These are phyloP conservation scores for Lathronympha strigana DNA, from an alignment of 2,888 invertebrate species.

Conservation along the genomic window DNA sequence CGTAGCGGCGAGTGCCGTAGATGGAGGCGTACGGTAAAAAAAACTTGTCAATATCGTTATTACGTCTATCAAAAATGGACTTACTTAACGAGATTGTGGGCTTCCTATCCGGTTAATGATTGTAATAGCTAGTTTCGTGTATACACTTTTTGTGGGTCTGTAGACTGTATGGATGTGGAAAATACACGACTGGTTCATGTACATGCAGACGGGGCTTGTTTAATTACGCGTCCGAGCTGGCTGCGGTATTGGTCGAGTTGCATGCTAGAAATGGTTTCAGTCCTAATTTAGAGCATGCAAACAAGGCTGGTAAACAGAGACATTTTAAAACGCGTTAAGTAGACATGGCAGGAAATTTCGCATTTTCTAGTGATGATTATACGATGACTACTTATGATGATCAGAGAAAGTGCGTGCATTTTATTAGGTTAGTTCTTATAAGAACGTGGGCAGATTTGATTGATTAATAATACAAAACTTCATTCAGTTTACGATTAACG, in stretches of 20 bases:
- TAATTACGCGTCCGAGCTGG: constrained; percentile 17
- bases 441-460: constrained; percentile 16
- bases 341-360: neutral
- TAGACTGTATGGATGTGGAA: constrained; percentile 5
- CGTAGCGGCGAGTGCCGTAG: constrained; percentile 59
- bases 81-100: constrained; percentile 76
- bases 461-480: constrained; percentile 20
- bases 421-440: neutral
- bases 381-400: neutral
- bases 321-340: constrained; percentile 18
- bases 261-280: constrained; percentile 32
- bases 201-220: constrained; percentile 13
- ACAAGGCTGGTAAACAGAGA: constrained; percentile 20
- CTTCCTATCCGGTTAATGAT: constrained; percentile 68
- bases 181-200: constrained; percentile 21
- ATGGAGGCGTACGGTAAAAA: constrained; percentile 71
- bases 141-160: constrained; percentile 54
- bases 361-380: neutral
- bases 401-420: no score
- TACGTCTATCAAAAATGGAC: constrained; percentile 61
- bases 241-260: constrained; percentile 25
- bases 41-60: constrained; percentile 77
- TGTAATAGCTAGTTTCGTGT: constrained; percentile 67
- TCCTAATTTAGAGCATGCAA: constrained; percentile 27
- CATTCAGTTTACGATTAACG: neutral